Base-by-base conservation (phyloP, 2,113 vertebrate species). In the Pelobates fuscus region DNA sequence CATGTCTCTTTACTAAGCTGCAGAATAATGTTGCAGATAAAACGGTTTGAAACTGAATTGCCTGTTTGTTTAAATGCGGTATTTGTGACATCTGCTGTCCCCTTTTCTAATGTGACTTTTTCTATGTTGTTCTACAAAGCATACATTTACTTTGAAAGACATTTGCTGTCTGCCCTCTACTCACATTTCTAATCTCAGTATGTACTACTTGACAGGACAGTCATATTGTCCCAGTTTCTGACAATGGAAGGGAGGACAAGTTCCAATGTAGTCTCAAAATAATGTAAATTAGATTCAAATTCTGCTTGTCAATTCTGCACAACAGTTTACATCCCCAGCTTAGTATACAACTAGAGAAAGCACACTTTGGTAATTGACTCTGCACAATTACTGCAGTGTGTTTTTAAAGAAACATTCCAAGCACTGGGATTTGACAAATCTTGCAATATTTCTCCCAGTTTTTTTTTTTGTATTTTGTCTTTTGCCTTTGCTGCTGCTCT, bases 151-250 rank as follows among this genome's bases (percentile, higher is more conserved):
- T 65, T 72, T 74, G 49, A 66, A 58, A 58, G 71, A 65, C 61
- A 57, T 44, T 65, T 27, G 71, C 71, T 71, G 59, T 37, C 61
- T 66, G 62, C 30, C 71, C 71, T 66, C 62, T 66, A 54, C 62
- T 74, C 61, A 41, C 71, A 66, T 57, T 66, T 74, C 41, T 66
- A 66, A 74, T 74, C 62, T 66, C 71, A 43, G 21, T 57, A 58
- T 74, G 71, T 74, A 58, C 62, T 21, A 66, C 62, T 37, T 74
- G 71, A 58, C 71, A 74, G 62, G 49, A 66, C 62, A 74, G 71
- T 57, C 71, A 58, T 74, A 74, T 32, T 74, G 71, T 74, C 30
- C 30, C 71, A 74, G 61, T 10, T 74, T 66, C 64, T 66, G 32
- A 74, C 62, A 66, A 8, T 20, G 49, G 58, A 66, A 58, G 18